These are phyloP conservation scores for Brachypalpus laphriformis DNA, from an alignment of 2,888 invertebrate species.

Conservation along the genomic window DNA sequence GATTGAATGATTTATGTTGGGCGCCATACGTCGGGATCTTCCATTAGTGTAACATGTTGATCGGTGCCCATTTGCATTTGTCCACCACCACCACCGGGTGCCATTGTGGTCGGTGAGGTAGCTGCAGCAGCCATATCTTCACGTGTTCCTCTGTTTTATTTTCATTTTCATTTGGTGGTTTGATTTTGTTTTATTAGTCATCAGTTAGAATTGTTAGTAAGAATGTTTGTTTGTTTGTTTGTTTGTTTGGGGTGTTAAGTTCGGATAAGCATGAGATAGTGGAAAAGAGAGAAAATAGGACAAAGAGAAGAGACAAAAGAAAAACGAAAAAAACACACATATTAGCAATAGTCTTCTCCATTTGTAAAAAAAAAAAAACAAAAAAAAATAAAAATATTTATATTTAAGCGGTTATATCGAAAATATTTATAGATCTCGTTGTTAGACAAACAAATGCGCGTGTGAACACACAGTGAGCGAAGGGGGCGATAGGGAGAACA, in stretches of 20 bases:
- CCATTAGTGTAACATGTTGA: slow-evolving; percentile 93
- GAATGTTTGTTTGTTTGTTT: slow-evolving; percentile 11
- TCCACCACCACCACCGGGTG: slow-evolving; percentile 83
- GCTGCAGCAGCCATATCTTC: slow-evolving; percentile 93
- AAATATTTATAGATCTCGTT: slow-evolving; percentile 20
- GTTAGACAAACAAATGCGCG: slow-evolving; percentile 64
- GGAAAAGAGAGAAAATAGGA: slow-evolving; percentile 49
- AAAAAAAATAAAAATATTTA: slow-evolving; percentile 19
- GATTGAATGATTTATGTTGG: slow-evolving; percentile 88
- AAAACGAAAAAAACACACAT: slow-evolving; percentile 73
- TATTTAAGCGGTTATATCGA: slow-evolving; percentile 41
- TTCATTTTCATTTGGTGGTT: slow-evolving; percentile 35
- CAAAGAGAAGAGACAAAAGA: slow-evolving; percentile 75
- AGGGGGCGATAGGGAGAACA: neutral
- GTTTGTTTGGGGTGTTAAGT: slow-evolving; percentile 59
- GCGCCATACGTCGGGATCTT: slow-evolving; percentile 96
- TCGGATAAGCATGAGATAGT: slow-evolving; percentile 74
- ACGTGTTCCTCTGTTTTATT: slow-evolving; percentile 88
- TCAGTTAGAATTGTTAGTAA: slow-evolving; percentile 57
- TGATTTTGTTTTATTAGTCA: slow-evolving; percentile 30
- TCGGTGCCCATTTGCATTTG: slow-evolving; percentile 83
- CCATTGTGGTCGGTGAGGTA: slow-evolving; percentile 86
- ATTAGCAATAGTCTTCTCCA: slow-evolving; percentile 69
- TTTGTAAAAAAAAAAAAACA: slow-evolving; percentile 19
- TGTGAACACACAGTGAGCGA: slow-evolving; percentile 43